These are phyloP conservation scores for Cybosia mesomella DNA, from an alignment of 2,888 invertebrate genomes.

Conservation along the genomic window DNA sequence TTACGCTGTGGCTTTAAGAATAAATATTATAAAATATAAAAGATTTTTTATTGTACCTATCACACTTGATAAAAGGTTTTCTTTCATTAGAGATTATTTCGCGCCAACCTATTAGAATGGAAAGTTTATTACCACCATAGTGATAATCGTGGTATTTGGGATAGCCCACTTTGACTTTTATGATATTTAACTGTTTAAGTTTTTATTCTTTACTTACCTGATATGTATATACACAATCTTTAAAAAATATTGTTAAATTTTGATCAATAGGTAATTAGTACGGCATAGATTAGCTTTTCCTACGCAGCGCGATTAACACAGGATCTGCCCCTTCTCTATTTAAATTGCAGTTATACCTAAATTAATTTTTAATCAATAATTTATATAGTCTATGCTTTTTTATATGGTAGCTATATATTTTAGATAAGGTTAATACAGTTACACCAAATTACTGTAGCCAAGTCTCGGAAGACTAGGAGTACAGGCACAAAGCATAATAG, in stretches of 20 bases:
- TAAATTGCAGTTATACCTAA: too few species aligned
- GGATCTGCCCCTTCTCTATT: too few species aligned
- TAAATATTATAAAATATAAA: conserved; percentile 3
- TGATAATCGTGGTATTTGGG: conserved; percentile 42
- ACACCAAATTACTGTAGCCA: too few species aligned
- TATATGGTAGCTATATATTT: too few species aligned
- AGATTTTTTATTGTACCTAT: conserved; percentile 20
- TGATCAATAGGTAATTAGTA: background rate
- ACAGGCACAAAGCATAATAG: too few species aligned
- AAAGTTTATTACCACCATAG: conserved; percentile 43
- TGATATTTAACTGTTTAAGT: conserved; percentile 25
- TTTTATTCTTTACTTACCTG: conserved; percentile 31
- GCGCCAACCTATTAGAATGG: conserved; percentile 24
- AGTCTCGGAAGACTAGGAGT: too few species aligned
- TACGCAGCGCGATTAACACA: too few species aligned
- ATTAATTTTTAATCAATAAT: too few species aligned
- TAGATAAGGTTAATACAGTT: too few species aligned
- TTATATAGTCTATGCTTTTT: too few species aligned
- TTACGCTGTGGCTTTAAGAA: background rate
- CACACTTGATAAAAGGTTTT: conserved; percentile 22
- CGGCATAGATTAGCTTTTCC: background rate
- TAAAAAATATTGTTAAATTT: background rate
- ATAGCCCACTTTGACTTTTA: conserved; percentile 46
- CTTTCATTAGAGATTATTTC: conserved; percentile 33
- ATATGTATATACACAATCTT: conserved; percentile 32